phyloP scores from a whole-genome alignment of 23 tunicate species.

The Trididemnum nubilum region DNA sequence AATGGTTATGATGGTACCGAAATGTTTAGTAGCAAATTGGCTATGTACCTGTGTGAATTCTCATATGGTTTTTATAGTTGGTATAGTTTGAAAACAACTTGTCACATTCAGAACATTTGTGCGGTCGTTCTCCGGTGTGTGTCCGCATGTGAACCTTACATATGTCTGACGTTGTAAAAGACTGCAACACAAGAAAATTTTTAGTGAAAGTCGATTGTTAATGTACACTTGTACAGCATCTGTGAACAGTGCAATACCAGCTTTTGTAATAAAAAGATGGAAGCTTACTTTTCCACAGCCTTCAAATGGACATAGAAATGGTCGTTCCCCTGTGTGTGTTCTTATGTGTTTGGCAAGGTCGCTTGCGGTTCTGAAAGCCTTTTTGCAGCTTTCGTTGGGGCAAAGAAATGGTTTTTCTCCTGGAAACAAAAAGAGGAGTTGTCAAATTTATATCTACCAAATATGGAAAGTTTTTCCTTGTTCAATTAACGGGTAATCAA shows the following conservation, averaged over 20 bases:
- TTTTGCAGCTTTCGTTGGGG: slow-evolving; percentile 45
- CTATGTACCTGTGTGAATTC: slow-evolving; percentile 83
- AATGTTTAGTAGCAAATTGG: too few relatives aligned
- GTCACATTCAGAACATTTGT: slow-evolving; percentile 71
- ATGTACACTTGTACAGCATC: too few relatives aligned
- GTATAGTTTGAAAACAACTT: slow-evolving; percentile 68
- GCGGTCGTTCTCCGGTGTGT: slow-evolving; percentile 86
- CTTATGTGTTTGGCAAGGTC: slow-evolving; percentile 83
- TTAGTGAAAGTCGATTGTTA: too few relatives aligned
- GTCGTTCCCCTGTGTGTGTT: slow-evolving; percentile 88
- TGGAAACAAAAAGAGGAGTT: neutral
- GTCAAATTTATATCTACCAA: neutral
- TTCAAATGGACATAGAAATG: slow-evolving; percentile 81
- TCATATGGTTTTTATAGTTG: slow-evolving; percentile 74
- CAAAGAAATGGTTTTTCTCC: slow-evolving; percentile 87
- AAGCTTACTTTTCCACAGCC: slow-evolving; percentile 73
- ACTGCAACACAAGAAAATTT: too few relatives aligned
- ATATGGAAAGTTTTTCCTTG: neutral
- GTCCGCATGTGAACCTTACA: slow-evolving; percentile 91
- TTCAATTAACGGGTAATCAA: neutral
- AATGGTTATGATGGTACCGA: neutral
- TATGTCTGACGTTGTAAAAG: slow-evolving; percentile 78
- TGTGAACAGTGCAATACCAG: too few relatives aligned
- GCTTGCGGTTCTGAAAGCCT: slow-evolving; percentile 84
- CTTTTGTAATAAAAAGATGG: too few relatives aligned